Evolutionary conservation across 2,888 invertebrate genomes (phyloP).

Genomic region (Dysmachus trigonus): DNA sequence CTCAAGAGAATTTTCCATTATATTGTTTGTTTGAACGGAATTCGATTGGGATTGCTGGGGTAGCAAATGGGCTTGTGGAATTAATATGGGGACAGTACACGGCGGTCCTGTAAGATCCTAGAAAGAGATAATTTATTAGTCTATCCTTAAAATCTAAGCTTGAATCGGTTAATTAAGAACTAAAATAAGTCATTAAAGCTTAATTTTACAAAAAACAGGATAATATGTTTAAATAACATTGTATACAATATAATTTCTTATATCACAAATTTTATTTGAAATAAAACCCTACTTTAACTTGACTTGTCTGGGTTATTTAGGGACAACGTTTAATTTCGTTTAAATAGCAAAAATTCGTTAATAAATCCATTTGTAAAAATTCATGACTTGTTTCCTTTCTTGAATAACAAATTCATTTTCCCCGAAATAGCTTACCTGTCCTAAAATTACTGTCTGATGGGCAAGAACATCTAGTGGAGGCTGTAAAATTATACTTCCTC

Average conservation of each 20-base stretch:
- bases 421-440: slow-evolving; percentile 56
- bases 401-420: no score
- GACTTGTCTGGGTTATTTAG: no score
- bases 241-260: no score
- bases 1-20: neutral
- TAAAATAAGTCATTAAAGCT: no score
- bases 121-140: neutral
- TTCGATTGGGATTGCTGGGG: slow-evolving; percentile 31
- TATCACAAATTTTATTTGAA: no score
- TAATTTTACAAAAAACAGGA: no score
- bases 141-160: neutral
- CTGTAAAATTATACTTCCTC: slow-evolving; percentile 67
- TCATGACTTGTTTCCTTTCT: no score
- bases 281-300: no score
- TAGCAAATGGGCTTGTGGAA: slow-evolving; percentile 54
- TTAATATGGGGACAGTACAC: slow-evolving; percentile 54
- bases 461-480: slow-evolving; percentile 63
- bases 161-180: neutral
- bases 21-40: neutral
- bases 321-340: no score
- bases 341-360: no score
- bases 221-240: no score
- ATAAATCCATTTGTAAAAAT: neutral
- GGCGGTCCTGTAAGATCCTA: slow-evolving; percentile 50
- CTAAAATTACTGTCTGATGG: slow-evolving; percentile 56